Evolutionary conservation across 2,888 invertebrate species (phyloP).

Genomic region (Nomada ferruginata): DNA sequence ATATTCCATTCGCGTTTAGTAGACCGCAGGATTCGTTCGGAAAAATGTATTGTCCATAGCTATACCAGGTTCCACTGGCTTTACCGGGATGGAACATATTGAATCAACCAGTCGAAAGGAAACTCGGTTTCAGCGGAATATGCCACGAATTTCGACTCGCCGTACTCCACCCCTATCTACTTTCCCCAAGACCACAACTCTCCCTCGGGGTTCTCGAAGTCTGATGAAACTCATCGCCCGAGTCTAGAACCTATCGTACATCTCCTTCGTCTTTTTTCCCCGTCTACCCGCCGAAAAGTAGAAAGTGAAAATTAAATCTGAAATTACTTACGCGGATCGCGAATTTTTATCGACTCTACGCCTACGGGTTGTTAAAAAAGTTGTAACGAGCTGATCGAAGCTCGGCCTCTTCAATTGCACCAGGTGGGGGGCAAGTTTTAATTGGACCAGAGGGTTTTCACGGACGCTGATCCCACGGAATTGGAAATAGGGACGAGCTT

Average conservation of each 20-base stretch:
- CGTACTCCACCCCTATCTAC: neutral
- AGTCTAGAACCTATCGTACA: conserved; percentile 13
- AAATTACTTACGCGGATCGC: neutral
- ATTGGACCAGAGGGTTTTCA: conserved; percentile 31
- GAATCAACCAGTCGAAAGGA: conserved; percentile 63
- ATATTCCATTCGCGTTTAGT: conserved; percentile 31
- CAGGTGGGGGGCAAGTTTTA: conserved; percentile 19
- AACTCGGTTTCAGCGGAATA: conserved; percentile 60
- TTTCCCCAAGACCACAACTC: neutral
- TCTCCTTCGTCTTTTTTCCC: neutral
- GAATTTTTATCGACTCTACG: neutral
- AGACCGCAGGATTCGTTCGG: conserved; percentile 48
- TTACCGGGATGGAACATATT: conserved; percentile 66
- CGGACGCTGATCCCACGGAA: neutral
- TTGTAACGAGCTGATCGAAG: conserved; percentile 19
- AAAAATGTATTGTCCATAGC: conserved; percentile 69
- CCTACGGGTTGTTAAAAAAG: conserved; percentile 11
- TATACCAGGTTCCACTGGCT: conserved; percentile 44
- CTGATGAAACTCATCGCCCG: conserved; percentile 35
- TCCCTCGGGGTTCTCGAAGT: neutral
- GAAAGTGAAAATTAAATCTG: no score
- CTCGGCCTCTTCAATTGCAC: conserved; percentile 10
- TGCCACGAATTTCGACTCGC: conserved; percentile 60
- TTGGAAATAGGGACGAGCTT: conserved; percentile 30
- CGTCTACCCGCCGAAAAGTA: no score